phyloP scores from a whole-genome alignment of 2,113 vertebrate species.

The Oncorhynchus nerka region DNA sequence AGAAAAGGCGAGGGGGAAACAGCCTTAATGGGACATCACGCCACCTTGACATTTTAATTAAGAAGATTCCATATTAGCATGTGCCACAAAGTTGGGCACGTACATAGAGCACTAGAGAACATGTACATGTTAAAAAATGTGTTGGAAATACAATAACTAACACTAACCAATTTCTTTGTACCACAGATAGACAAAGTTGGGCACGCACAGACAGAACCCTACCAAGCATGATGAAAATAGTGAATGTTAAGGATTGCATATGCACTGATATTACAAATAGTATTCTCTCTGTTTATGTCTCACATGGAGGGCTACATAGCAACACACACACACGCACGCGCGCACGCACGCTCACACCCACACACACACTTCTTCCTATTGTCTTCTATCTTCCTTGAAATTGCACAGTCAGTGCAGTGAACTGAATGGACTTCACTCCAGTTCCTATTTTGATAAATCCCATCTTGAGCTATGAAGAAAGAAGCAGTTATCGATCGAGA shows the following conservation, averaged over 20 bases:
- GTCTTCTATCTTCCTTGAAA: conserved; percentile 41
- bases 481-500: conserved; percentile 68
- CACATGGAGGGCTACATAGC: neutral
- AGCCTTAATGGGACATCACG: conserved; percentile 76
- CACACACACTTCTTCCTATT: conserved; percentile 18
- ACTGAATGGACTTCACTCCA: conserved; percentile 62
- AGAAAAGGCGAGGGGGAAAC: conserved; percentile 54
- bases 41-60: conserved; percentile 85
- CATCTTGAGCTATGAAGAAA: conserved; percentile 68
- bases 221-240: too few species aligned
- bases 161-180: too few species aligned
- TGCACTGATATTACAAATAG: neutral
- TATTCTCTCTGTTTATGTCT: neutral
- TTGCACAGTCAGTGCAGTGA: conserved; percentile 59
- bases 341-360: conserved; percentile 6
- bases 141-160: too few species aligned
- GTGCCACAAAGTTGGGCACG: conserved; percentile 58
- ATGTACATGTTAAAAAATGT: too few species aligned
- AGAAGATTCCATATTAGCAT: conserved; percentile 76
- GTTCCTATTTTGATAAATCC: conserved; percentile 74
- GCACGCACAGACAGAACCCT: too few species aligned
- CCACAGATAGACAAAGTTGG: too few species aligned
- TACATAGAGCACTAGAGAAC: too few species aligned
- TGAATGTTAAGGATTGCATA: too few species aligned
- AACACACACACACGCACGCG: neutral